Base-by-base conservation (phyloP, 2,797 vertebrate species). In the Knipowitschia caucasica region DNA sequence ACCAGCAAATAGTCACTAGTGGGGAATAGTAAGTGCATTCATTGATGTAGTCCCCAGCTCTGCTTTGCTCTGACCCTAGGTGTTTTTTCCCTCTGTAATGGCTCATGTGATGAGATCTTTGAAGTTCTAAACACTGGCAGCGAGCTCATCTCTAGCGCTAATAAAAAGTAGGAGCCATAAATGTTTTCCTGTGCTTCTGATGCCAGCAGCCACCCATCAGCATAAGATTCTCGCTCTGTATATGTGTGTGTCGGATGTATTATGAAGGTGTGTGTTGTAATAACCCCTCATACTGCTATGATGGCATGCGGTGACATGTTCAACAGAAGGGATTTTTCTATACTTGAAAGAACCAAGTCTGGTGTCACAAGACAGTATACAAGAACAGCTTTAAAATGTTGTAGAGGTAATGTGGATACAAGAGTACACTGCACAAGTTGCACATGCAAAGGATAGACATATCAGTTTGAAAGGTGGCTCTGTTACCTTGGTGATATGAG, bases 401-500 rank as follows among this genome's bases (percentile, higher is more conserved):
- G 50, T 44, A 25, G 55, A 67, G 35, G 29, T 64, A 18, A 18
- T 51, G 33, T 17, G 24, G 27, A 12, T 34, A 68, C 58, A 54
- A 38, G 54, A 46, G 29, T 21, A 15, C 2, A 6, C 12, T 20
- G 29, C 33, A 45, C 18, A 11, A 50, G 53, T 51, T 40, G 17
- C 31, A 43, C 11, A 11, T 4, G 15, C 3, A 25, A 35, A 59
- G 14, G 20, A 47, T 23, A 43, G 40, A 25, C 60, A 57, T 60
- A 62, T 29, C 5, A 67, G 49, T 36, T 52, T 52, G 46, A 60
- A 67, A 53, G 52, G 71, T 50, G 36, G 57, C 47, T 66, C 65
- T 56, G 82, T 79, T 82, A 78, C 77, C 75, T 79, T 77, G 78
- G 84, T 79, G 73, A 81, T 77, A 62, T 74, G 79, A 79, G 53